Evolutionary conservation across 2,797 vertebrate species (phyloP), one percentile per base, ranked within the genome.

Genomic region (Neoniphon sammara): DNA sequence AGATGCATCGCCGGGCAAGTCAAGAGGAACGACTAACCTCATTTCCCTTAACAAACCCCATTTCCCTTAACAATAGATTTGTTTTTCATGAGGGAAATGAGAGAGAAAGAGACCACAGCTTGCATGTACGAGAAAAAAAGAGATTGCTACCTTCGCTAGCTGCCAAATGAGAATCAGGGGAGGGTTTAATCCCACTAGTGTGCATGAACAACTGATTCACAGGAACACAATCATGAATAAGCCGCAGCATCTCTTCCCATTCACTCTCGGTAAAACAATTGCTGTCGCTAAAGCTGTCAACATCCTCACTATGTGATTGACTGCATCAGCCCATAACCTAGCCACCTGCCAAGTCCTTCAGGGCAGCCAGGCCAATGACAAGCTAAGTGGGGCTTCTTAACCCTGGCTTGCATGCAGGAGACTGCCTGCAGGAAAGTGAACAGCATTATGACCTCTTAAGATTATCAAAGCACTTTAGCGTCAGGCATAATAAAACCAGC

Each of bases 1-100:
- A 73, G 68, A 68, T 67, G 73, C 46, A 52, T 66, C 70, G 65
- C 9, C 36, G 5, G 59, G 42, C 62, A 69, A 55, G 31, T 59
- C 17, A 50, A 70, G 52, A 39, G 56, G 55, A 75, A 73, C 36
- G 27, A 61, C 63, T 55, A 53, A 23, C 30, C 39, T 69, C 10
- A 58, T 52, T 70, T 66, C 30, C 17, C 63, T 36, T 27, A 27
- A 61, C 63, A 52, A 53, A 23, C 30, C 39, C 66, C 10, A 58
- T 52, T 70, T 66, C 30, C 17, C 63, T 8, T 34, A 47, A 73
- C n/a, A 75, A 65, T 75, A 49, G 17, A 72, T 56, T 36, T 44
- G n/a, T 1, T 34, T 59, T 49, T 59, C 17, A 57, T 23, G 1
- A 46, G 12, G 34, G 6, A 34, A 68, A 44, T 12, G 47, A 17